phyloP scores from a whole-genome alignment of 2,888 invertebrate genomes.

The Epicampocera succincta region DNA sequence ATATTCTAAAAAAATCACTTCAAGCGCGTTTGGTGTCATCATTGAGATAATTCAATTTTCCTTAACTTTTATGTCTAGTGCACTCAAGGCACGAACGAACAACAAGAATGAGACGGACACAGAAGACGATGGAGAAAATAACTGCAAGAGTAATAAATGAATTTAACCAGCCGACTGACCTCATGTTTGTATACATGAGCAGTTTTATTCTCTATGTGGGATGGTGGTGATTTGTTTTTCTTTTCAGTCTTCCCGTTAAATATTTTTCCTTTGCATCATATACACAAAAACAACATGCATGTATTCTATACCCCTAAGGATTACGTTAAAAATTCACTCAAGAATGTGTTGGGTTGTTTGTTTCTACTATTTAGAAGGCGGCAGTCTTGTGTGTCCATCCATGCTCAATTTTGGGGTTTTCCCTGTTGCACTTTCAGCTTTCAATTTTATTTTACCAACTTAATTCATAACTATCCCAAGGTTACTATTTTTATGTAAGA shows the following conservation, averaged over 20 bases:
- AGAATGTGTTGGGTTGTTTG: conserved; percentile 9
- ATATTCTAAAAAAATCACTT: conserved; percentile 76
- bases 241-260: not conserved
- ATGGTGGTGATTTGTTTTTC: conserved; percentile 48
- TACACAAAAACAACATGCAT: conserved; percentile 14
- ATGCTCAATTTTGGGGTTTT: not conserved
- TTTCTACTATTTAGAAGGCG: conserved; percentile 7
- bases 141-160: conserved; percentile 49
- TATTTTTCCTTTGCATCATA: conserved; percentile 42
- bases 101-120: no score
- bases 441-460: conserved; percentile 48
- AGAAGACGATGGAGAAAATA: conserved; percentile 2
- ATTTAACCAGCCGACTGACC: conserved; percentile 73
- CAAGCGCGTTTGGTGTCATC: conserved; percentile 76
- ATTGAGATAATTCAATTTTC: conserved; percentile 63
- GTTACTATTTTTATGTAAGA: conserved; percentile 20
- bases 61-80: conserved; percentile 15
- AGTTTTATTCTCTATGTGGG: conserved; percentile 34
- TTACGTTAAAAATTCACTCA: conserved; percentile 10
- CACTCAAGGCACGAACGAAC: not conserved
- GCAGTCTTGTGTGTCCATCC: conserved; percentile 48
- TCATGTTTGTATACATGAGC: conserved; percentile 66
- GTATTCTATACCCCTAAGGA: conserved; percentile 52
- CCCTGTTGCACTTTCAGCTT: conserved; percentile 13
- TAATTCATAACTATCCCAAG: conserved; percentile 58